Base-by-base conservation (phyloP, 2,797 vertebrate genomes). In the Spinus olivaceus region DNA sequence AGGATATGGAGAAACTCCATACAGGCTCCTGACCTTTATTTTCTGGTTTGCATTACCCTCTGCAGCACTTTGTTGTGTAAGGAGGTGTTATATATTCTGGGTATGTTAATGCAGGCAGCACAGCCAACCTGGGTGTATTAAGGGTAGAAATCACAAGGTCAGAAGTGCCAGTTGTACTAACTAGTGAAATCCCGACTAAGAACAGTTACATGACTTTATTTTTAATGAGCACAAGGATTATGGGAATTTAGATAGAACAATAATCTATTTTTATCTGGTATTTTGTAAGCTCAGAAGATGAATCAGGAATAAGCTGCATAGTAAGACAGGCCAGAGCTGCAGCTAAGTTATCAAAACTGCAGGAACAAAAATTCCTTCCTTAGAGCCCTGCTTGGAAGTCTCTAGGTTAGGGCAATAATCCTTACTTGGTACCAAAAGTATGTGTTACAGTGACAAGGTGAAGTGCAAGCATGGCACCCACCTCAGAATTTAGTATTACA, bases 201-300 rank as follows among this genome's bases (percentile, higher is more conserved):
- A 85, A 90, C 87, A 83, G 90, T 82, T 86, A 49, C 88, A 78
- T 81, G 83, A 78, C 72, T 94, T 90, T 81, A 73, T 93, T 89
- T 90, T 86, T 95, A 95, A 93, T 65, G 69, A 95, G 85, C 51
- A 85, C 64, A 71, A 91, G 94, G 94, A 95, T 95, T 93, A 95
- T 78, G 63, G 92, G 61, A 92, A 81, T 96, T 94, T 81, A 86
- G 92, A 51, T 60, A 85, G 81, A 83, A 91, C 90, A 86, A 86
- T 92, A 70, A 86, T 90, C 93, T 95, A 94, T 93, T 95, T 96
- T 95, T 95, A 88, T 91, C 90, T 61, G 4, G 6, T 70, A 64
- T 91, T 90, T 78, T 83, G 89, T 93, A 86, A 94, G 65, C 65
- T 91, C 50, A 72, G 84, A 88, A 86, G 67, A 92, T 92, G 84